Conservation (phyloP, 37 sponge, comb jelly and placozoan genomes). For the Spongilla lacustris region DNA sequence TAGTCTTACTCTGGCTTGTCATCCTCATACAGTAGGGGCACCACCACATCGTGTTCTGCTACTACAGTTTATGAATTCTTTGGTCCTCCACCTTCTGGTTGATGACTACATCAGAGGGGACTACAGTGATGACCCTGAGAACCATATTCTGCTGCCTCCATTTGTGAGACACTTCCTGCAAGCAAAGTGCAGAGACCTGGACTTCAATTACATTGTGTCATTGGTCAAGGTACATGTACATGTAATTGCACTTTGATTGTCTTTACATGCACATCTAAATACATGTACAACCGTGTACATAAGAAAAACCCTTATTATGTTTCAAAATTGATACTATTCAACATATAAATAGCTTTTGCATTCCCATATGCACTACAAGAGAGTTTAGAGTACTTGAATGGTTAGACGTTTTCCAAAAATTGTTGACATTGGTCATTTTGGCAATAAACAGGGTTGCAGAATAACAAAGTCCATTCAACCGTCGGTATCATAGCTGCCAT, state of each 20-base stretch:
- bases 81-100: constrained; percentile 54
- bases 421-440: too few relatives aligned
- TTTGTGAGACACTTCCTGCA: constrained; percentile 64
- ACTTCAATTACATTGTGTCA: constrained; percentile 31
- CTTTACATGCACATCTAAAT: too few relatives aligned
- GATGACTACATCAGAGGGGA: constrained; percentile 39
- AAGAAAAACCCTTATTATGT: too few relatives aligned
- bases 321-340: too few relatives aligned
- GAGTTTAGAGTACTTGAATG: too few relatives aligned
- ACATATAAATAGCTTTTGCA: too few relatives aligned
- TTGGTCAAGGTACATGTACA: constrained; percentile 6
- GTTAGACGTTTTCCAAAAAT: too few relatives aligned
- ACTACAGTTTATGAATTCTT: constrained; percentile 45
- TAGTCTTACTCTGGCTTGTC: constrained; percentile 1
- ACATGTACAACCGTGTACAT: too few relatives aligned
- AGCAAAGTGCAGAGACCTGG: constrained; percentile 55
- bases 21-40: not conserved
- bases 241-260: not conserved
- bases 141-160: constrained; percentile 33
- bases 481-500: too few relatives aligned
- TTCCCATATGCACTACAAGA: too few relatives aligned
- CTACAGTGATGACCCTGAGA: not conserved
- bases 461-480: too few relatives aligned
- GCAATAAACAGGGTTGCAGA: too few relatives aligned
- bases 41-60: constrained; percentile 21